Conservation (phyloP, 2,797 vertebrate genomes). For the Thripadectes ignobilis region DNA sequence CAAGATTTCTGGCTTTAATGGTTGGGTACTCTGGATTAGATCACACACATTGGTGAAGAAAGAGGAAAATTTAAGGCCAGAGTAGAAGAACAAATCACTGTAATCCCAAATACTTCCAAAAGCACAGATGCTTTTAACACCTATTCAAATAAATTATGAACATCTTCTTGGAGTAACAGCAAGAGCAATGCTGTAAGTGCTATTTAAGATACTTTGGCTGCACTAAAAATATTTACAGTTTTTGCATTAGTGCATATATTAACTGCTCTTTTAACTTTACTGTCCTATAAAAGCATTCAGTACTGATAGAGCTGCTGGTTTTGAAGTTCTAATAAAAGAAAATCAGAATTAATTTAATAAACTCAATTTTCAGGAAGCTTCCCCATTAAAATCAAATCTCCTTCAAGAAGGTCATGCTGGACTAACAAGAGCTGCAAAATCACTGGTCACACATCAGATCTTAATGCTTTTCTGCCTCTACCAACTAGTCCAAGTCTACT, state of each 20-base stretch:
- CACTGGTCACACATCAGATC: background rate
- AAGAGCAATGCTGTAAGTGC: background rate
- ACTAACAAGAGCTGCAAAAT: background rate
- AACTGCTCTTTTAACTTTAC: background rate
- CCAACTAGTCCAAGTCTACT: background rate
- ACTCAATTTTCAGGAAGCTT: background rate
- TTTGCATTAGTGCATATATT: background rate
- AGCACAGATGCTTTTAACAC: background rate
- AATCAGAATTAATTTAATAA: background rate
- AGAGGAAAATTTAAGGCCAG: background rate
- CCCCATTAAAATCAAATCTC: background rate
- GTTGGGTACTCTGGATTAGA: background rate
- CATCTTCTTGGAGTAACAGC: background rate
- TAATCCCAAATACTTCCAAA: background rate
- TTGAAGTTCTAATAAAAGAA: background rate
- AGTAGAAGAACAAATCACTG: background rate
- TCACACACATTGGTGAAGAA: background rate
- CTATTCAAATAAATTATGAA: background rate
- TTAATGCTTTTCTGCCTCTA: background rate
- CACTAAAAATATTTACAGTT: constrained; percentile 17
- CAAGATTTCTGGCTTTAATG: background rate
- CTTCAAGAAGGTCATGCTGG: background rate
- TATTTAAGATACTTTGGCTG: background rate
- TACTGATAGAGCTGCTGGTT: background rate
- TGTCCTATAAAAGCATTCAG: background rate